Conservation (phyloP, 2,797 vertebrate genomes). For the Tokudaia tokunoshimensis region DNA sequence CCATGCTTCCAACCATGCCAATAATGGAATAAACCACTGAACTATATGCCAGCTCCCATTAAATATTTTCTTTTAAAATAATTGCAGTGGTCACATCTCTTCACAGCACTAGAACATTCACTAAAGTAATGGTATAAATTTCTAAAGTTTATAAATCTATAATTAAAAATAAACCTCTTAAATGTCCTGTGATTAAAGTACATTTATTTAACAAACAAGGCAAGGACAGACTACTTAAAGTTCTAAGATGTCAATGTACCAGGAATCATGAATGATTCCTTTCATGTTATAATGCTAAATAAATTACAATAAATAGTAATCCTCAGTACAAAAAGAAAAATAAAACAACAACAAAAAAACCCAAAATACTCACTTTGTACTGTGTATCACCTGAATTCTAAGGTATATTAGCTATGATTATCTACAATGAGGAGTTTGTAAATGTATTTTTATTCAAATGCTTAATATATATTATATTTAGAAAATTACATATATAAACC, state of each 20-base stretch:
- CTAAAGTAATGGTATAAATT: background rate
- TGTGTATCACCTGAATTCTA: background rate
- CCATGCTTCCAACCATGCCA: background rate
- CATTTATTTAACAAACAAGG: background rate
- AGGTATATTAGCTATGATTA: background rate
- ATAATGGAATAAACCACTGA: background rate
- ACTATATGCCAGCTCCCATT: background rate
- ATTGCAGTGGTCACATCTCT: background rate
- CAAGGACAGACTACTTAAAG: background rate
- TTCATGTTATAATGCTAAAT: slow-evolving; percentile 1
- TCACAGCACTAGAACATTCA: background rate
- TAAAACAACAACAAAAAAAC: no score
- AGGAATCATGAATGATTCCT: slow-evolving; percentile 24
- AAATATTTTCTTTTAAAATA: background rate
- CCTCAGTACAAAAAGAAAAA: background rate
- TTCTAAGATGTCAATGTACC: background rate
- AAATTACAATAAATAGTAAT: background rate
- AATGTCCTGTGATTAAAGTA: background rate
- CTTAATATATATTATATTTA: background rate
- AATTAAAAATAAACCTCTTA: background rate
- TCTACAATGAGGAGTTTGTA: background rate
- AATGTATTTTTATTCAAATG: background rate
- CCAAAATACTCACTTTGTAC: no score
- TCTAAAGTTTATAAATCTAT: slow-evolving; percentile 14
- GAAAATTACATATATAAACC: background rate